A percentile compares a stretch with the other conserved stretches of the same genome.
Conservation (phyloP, 2,888 invertebrate genomes). For the Sepioteuthis lessoniana region DNA sequence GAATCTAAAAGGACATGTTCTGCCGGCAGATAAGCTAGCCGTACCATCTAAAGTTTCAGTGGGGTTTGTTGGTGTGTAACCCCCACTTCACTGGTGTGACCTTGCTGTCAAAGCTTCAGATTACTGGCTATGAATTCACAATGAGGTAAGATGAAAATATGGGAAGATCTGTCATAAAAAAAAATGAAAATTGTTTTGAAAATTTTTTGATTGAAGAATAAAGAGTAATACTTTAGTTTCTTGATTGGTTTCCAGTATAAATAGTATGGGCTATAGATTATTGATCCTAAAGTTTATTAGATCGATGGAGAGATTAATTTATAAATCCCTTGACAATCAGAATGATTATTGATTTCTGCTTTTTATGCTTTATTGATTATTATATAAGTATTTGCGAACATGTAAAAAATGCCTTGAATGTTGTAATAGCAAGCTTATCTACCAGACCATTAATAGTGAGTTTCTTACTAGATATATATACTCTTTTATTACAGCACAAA, state of each 20-base stretch:
- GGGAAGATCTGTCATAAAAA: background rate
- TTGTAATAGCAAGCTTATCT: no score
- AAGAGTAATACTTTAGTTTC: background rate
- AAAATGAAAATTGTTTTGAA: background rate
- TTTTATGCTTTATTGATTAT: no score
- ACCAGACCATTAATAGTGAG: no score
- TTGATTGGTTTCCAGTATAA: background rate
- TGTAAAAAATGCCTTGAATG: no score
- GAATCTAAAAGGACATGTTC: constrained; percentile 33
- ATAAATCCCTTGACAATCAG: no score
- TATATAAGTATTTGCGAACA: no score
- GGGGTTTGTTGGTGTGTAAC: constrained; percentile 20
- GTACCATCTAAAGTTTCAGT: constrained; percentile 15
- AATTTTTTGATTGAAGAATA: background rate
- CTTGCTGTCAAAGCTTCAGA: background rate
- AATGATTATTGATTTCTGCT: no score
- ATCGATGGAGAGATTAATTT: no score
- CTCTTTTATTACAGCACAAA: no score
- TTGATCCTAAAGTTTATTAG: no score
- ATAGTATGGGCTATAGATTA: no score
- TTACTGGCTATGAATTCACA: constrained; percentile 33
- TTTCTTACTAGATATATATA: no score
- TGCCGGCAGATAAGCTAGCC: constrained; percentile 23
- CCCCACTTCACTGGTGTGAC: constrained; percentile 33
- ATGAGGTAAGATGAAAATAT: background rate